Evolutionary conservation across 2,888 invertebrate species (phyloP).

Genomic region (Lasius fuliginosus): DNA sequence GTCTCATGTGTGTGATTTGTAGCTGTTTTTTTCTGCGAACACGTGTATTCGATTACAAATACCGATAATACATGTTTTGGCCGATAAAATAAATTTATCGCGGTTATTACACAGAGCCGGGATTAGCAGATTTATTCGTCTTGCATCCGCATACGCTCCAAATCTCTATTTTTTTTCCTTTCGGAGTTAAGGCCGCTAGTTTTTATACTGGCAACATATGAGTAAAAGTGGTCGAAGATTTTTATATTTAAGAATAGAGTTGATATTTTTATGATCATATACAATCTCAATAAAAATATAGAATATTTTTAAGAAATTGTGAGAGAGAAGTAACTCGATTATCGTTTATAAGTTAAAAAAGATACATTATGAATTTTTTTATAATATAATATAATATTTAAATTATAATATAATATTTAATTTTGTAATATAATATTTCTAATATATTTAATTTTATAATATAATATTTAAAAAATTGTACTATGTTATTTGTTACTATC

Average conservation of each 20-base stretch:
- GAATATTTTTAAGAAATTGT: not conserved
- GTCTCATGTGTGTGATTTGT: slow-evolving; percentile 36
- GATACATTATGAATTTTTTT: not conserved
- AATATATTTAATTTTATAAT: not conserved
- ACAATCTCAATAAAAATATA: not conserved
- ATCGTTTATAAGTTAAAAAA: not conserved
- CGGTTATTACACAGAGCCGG: not conserved
- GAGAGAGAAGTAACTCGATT: not conserved
- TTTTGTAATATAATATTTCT: slow-evolving; percentile 1
- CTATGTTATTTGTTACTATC: not conserved
- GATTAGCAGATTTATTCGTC: slow-evolving; percentile 20
- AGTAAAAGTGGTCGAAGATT: not conserved
- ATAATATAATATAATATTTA: not conserved
- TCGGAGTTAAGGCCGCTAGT: not conserved
- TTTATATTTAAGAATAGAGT: not conserved
- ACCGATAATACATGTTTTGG: slow-evolving; percentile 23
- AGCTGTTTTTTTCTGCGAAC: slow-evolving; percentile 1
- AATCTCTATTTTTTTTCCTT: slow-evolving; percentile 3
- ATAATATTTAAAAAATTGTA: not conserved
- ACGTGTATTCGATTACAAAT: slow-evolving; percentile 33
- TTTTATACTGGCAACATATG: not conserved
- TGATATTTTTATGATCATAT: not conserved
- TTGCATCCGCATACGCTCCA: not conserved
- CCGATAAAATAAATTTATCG: slow-evolving; percentile 34
- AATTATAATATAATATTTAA: not conserved